Conservation (phyloP, 2,888 invertebrate species). For the Patella caerulea region DNA sequence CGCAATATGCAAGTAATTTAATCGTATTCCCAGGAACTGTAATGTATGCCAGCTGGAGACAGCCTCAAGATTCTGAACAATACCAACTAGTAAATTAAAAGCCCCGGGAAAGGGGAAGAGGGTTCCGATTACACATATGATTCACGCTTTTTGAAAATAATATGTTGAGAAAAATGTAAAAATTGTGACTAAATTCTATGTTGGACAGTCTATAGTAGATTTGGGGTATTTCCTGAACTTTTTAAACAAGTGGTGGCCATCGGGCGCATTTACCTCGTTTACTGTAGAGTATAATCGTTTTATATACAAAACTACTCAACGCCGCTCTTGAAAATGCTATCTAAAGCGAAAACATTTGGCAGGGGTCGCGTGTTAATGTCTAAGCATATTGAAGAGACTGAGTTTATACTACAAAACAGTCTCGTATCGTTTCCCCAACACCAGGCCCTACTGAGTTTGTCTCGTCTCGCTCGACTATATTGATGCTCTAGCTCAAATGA, state of each 20-base stretch:
- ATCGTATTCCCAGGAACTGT: constrained; percentile 25
- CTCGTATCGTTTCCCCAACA: constrained; percentile 9
- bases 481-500: constrained; percentile 41
- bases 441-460: constrained; percentile 1
- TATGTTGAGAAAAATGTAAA: constrained; percentile 16
- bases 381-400: constrained; percentile 12
- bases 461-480: constrained; percentile 40
- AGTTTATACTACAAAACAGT: background rate
- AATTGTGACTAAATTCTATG: constrained; percentile 5
- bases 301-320: constrained; percentile 29
- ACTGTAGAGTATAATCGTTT: constrained; percentile 25
- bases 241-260: constrained; percentile 7
- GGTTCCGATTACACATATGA: constrained; percentile 20
- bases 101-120: constrained; percentile 23
- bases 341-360: constrained; percentile 27
- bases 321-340: constrained; percentile 23
- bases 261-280: constrained; percentile 19
- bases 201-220: background rate
- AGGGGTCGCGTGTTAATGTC: constrained; percentile 16
- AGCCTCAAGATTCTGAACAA: constrained; percentile 19
- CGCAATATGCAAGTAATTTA: constrained; percentile 28
- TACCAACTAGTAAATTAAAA: constrained; percentile 24
- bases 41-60: constrained; percentile 24
- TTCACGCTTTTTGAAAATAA: constrained; percentile 20
- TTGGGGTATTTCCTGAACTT: background rate